Percentiles rank a stretch among this genome's conserved stretches.
These are phyloP conservation scores for Seira musarum DNA, from an alignment of 2,888 invertebrate species.

Conservation along the genomic window DNA sequence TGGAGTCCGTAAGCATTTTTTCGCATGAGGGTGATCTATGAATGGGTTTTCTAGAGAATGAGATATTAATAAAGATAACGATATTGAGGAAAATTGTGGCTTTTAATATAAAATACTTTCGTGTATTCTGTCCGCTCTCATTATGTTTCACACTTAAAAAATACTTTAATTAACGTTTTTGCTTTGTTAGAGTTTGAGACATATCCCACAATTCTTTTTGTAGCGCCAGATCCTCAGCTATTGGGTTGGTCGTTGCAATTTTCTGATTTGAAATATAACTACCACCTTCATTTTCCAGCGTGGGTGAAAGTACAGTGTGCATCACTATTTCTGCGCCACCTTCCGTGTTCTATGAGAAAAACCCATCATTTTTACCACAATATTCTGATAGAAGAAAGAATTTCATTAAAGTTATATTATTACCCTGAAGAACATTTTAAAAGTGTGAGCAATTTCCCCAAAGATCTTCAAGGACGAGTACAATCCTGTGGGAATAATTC, in stretches of 20 bases:
- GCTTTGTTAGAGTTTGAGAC: constrained; percentile 72
- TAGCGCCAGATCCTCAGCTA: constrained; percentile 76
- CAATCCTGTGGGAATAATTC: constrained; percentile 87
- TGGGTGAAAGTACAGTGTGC: constrained; percentile 82
- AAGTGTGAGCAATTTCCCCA: constrained; percentile 77
- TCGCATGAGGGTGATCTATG: too few species aligned
- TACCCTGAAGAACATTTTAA: constrained; percentile 82
- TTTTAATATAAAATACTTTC: too few species aligned
- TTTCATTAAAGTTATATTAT: neutral
- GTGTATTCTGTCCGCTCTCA: too few species aligned
- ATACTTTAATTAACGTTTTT: neutral
- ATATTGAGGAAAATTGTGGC: too few species aligned
- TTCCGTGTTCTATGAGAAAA: constrained; percentile 79
- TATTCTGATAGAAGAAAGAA: too few species aligned
- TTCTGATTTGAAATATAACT: constrained; percentile 85
- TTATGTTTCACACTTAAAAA: too few species aligned
- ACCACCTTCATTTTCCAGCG: constrained; percentile 83
- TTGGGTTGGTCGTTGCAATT: constrained; percentile 71
- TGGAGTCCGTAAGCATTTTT: neutral
- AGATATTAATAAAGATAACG: too few species aligned
- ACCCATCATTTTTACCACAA: too few species aligned
- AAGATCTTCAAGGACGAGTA: constrained; percentile 81
- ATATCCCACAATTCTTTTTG: constrained; percentile 81
- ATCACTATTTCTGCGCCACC: constrained; percentile 86
- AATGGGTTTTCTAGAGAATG: too few species aligned